phyloP scores from a whole-genome alignment of 2,113 vertebrate species.

The Bujurquina vittata region DNA sequence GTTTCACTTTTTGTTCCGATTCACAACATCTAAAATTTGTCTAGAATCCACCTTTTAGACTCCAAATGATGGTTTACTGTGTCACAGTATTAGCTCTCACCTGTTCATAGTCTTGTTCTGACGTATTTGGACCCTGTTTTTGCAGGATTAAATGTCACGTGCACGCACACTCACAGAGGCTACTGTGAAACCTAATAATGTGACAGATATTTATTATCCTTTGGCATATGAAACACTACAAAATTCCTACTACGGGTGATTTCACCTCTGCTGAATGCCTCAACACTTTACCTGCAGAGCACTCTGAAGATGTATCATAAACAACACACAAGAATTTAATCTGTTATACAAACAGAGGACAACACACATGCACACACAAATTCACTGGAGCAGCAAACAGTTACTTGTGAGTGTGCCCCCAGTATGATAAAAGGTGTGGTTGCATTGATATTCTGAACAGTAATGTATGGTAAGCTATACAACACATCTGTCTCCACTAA shows the following conservation, averaged over 20 bases:
- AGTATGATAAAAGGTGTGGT: constrained; percentile 64
- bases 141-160: constrained; percentile 4
- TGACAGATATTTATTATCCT: constrained; percentile 74
- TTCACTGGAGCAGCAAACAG: constrained; percentile 29
- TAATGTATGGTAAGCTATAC: constrained; percentile 1
- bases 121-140: neutral
- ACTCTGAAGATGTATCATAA: constrained; percentile 2
- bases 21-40: neutral
- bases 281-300: constrained; percentile 28
- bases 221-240: constrained; percentile 62
- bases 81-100: neutral
- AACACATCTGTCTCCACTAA: constrained; percentile 13
- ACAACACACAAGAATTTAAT: constrained; percentile 8
- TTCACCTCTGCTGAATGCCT: constrained; percentile 66
- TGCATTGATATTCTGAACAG: constrained; percentile 56
- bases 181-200: constrained; percentile 69
- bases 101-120: neutral
- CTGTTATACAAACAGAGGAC: neutral
- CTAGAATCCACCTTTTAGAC: neutral
- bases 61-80: too few relatives aligned
- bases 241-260: constrained; percentile 67
- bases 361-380: constrained; percentile 1
- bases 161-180: neutral
- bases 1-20: neutral
- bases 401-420: constrained; percentile 12